Evolutionary conservation across 2,113 vertebrate genomes (phyloP), one percentile per base, ranked within the genome.

Genomic region (Cyanoderma ruficeps): DNA sequence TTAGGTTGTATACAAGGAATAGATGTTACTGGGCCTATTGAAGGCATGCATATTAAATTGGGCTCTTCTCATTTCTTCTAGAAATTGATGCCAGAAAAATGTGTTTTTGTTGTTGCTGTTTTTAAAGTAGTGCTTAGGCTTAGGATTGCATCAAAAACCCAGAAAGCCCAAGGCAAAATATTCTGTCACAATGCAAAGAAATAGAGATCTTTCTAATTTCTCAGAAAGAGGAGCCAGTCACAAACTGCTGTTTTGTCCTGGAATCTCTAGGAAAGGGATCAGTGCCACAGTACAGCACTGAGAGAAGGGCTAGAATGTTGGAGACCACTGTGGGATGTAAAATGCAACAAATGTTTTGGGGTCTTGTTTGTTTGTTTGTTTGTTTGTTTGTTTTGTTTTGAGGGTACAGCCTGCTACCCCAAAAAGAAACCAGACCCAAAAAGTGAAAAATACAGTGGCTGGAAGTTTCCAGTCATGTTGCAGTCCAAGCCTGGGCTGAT

Each of bases 1-100:
- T 84, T 92, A 84, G 57, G 68, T 72, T 93, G 86, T 89, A 64
- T 94, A 81, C 86, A 91, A 85, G 81, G 41, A 64, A 39, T 85
- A 88, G 55, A 75, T 91, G 93, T 90, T 91, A 67, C 60, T 87
- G 82, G 72, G 93, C 95, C 80, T 93, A 52, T 75, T 74, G 55
- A 89, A 94, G 71, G 72, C 64, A 37, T 90, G 79, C 35, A 74
- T 70, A 83, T 92, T 86, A 81, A 92, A 89, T 41, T 44, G 33
- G 30, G 7, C 15, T 93, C 15, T 59, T 90, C 55, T 83, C 35
- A 74, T 39, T 92, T 93, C 60, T 89, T 56, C 80, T 67, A 60
- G 42, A 87, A 89, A 77, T 25, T 7, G 83, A 87, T 87, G 39
- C 28, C 80, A 87, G 76, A 87, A 84, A 82, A 86, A 69, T 44